Evolutionary conservation across 2,888 invertebrate species (phyloP).

Genomic region (Leptothorax acervorum): DNA sequence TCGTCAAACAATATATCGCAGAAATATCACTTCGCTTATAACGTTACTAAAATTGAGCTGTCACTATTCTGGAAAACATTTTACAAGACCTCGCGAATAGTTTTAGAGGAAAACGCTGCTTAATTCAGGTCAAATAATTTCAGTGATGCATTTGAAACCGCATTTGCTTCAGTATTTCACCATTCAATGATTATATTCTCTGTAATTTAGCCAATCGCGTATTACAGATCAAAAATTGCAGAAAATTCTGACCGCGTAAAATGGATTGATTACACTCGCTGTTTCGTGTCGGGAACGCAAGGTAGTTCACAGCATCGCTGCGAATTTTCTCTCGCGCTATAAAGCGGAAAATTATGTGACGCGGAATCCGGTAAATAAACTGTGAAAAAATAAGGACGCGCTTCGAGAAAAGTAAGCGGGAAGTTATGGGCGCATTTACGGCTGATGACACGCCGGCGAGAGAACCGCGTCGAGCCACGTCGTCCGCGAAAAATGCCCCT

Average conservation of each 20-base stretch:
- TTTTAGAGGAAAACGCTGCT: neutral
- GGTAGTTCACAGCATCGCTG: neutral
- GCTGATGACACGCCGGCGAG: constrained; percentile 31
- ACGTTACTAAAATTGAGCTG: neutral
- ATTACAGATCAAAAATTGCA: neutral
- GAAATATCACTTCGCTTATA: constrained; percentile 8
- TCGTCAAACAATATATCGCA: neutral
- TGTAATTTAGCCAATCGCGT: neutral
- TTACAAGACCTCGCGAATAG: neutral
- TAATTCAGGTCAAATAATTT: constrained; percentile 9
- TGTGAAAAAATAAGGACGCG: constrained; percentile 47
- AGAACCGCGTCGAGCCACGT: constrained; percentile 5
- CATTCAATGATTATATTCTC: neutral
- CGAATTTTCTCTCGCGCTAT: constrained; percentile 31
- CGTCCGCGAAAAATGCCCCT: constrained; percentile 25
- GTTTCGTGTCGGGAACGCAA: neutral
- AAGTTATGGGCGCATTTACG: constrained; percentile 46
- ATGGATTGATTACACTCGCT: constrained; percentile 12
- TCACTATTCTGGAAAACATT: neutral
- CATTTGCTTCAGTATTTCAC: neutral
- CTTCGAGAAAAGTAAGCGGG: constrained; percentile 22
- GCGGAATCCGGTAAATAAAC: constrained; percentile 44
- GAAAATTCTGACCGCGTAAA: constrained; percentile 6
- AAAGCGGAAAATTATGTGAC: constrained; percentile 45
- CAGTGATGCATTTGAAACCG: neutral